A percentile compares a stretch with the other conserved stretches of the same genome.
Conservation (phyloP, 2,888 invertebrate species). For the Agrotis clavis region DNA sequence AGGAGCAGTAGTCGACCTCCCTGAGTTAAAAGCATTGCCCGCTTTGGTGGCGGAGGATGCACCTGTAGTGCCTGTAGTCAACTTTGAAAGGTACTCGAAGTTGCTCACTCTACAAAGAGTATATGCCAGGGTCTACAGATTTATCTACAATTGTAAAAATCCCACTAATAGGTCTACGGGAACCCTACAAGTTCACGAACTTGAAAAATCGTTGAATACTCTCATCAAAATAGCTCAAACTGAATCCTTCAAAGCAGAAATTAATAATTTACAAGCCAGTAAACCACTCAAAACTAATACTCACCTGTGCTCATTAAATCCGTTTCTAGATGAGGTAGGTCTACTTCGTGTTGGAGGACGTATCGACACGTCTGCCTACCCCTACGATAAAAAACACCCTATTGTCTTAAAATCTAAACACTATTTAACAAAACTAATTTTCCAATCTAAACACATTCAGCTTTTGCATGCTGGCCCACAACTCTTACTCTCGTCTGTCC, state of each 20-base stretch:
- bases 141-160: constrained; percentile 5
- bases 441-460: background rate
- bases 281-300: background rate
- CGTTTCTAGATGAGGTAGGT: background rate
- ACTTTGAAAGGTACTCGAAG: background rate
- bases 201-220: background rate
- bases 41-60: constrained; percentile 1
- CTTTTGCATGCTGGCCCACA: background rate
- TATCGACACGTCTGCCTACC: background rate
- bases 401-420: background rate
- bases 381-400: background rate
- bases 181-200: background rate
- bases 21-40: background rate
- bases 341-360: background rate
- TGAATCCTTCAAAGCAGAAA: background rate
- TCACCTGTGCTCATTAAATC: background rate
- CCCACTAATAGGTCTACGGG: background rate
- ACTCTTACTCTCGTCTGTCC: background rate
- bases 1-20: background rate
- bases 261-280: too few relatives aligned
- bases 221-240: background rate
- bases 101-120: background rate
- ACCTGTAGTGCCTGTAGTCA: background rate
- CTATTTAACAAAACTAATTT: background rate
- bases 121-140: too few relatives aligned